Base-by-base conservation (phyloP, 1,140 invertebrate species). In the Sycophila sp. region DNA sequence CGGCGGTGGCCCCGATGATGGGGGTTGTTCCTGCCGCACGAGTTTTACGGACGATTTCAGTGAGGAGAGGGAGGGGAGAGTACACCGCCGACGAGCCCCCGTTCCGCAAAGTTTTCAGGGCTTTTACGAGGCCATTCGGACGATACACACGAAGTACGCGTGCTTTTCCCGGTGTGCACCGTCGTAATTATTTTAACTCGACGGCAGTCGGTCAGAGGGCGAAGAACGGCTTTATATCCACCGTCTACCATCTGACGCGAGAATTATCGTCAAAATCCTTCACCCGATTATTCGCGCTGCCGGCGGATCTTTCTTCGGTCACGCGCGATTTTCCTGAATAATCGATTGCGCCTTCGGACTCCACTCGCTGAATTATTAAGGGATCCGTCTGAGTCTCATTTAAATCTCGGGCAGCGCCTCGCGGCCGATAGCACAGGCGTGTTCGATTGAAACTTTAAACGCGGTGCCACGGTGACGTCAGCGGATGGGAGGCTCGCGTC, bases 31-130 rank as follows among this genome's bases (percentile, higher is more conserved):
- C n/a, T 10, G 36, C 19, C 17, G 7, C 38, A 34, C 28, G 53
- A 59, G 30, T 49, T 68, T 67, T 68, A 59, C 30, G 42, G 30
- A 47, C 34, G 22, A 51, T 69, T 62, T 62, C 59, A 38, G 55
- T 5, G 36, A 49, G 42, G 40, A 45, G 10, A 19, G 30, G 8
- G 7, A 19, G 34, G 40, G 36, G 5, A 24, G 15, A 19, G 17
- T 24, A n/a, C 38, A 15, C 8, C 24, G 32, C 11, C 24, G 47
- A 24, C 17, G 13, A 24, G 53, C 11, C n/a, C n/a, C n/a, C 17
- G 53, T 56, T 15, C 10, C 51, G 32, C 17, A 66, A 66, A 66
- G 24, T 66, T 56, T 66, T 42, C 36, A 30, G 34, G 40, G 51
- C 51, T 66, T 66, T 66, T 66, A 66, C 38, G 64, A 66, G 17